Conservation (phyloP, 2,888 invertebrate genomes). For the Hemaris fuciformis region DNA sequence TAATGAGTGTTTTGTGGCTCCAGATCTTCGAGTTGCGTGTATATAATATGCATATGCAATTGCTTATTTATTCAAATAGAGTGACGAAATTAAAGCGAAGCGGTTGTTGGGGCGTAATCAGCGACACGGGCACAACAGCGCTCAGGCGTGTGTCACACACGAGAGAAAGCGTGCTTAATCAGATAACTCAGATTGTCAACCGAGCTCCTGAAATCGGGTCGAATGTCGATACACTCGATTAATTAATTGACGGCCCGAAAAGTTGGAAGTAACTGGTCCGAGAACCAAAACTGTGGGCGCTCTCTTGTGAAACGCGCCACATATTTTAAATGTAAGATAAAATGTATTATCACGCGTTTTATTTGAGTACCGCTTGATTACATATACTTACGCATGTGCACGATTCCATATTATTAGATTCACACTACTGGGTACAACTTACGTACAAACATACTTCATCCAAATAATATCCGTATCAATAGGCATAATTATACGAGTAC, state of each 20-base stretch:
- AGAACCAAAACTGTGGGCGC: conserved; percentile 57
- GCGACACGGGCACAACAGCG: conserved; percentile 43
- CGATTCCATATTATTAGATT: no score
- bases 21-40: conserved; percentile 54
- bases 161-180: conserved; percentile 81
- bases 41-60: conserved; percentile 65
- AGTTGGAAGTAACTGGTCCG: conserved; percentile 70
- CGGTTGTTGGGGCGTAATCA: conserved; percentile 60
- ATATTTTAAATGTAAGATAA: conserved; percentile 9
- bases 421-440: no score
- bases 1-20: conserved; percentile 54
- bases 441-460: no score
- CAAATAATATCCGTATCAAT: no score
- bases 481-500: no score
- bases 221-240: conserved; percentile 80
- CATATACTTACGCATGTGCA: no score
- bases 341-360: conserved; percentile 3
- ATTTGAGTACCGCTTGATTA: background rate
- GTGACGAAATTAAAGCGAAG: conserved; percentile 74
- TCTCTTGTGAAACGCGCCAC: conserved; percentile 59
- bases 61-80: conserved; percentile 74
- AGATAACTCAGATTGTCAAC: conserved; percentile 81
- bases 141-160: conserved; percentile 55
- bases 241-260: conserved; percentile 79
- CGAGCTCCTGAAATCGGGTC: conserved; percentile 80